A percentile compares a stretch with the other conserved stretches of the same genome.
Conservation (phyloP, 1,140 invertebrate genomes). For the Bombyx mandarina region DNA sequence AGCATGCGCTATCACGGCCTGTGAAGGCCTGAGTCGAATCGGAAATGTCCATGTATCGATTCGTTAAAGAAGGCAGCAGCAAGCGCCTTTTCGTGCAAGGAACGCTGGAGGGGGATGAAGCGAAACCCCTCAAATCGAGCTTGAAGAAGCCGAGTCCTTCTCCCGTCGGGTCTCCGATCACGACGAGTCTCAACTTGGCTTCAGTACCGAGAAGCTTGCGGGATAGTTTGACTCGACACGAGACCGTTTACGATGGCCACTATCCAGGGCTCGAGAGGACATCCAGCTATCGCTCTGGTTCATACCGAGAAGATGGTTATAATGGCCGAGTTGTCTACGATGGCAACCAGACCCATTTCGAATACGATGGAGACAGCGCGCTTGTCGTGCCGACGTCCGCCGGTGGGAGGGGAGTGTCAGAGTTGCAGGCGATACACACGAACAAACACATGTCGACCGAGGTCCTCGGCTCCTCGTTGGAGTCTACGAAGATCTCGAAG, state of each 20-base stretch:
- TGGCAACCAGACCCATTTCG: slow-evolving; percentile 67
- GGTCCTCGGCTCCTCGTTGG: slow-evolving; percentile 85
- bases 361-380: slow-evolving; percentile 62
- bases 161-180: slow-evolving; percentile 71
- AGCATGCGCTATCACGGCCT: slow-evolving; percentile 40
- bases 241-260: slow-evolving; percentile 66
- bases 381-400: slow-evolving; percentile 49
- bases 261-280: slow-evolving; percentile 57
- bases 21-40: slow-evolving; percentile 42
- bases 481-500: slow-evolving; percentile 85
- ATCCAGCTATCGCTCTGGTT: slow-evolving; percentile 51
- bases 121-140: slow-evolving; percentile 70
- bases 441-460: slow-evolving; percentile 87
- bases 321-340: slow-evolving; percentile 64
- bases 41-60: slow-evolving; percentile 80
- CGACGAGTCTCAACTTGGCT: slow-evolving; percentile 70
- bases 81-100: slow-evolving; percentile 86
- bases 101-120: slow-evolving; percentile 74
- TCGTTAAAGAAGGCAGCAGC: slow-evolving; percentile 76
- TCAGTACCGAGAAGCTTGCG: slow-evolving; percentile 64
- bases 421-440: slow-evolving; percentile 83
- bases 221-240: slow-evolving; percentile 54
- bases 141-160: slow-evolving; percentile 63
- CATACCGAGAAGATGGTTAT: slow-evolving; percentile 56
- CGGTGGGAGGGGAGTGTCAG: slow-evolving; percentile 59